Evolutionary conservation across 1,140 invertebrate genomes (phyloP), one percentile per base, ranked within the genome.

Genomic region (Aphelenchoides avenae): DNA sequence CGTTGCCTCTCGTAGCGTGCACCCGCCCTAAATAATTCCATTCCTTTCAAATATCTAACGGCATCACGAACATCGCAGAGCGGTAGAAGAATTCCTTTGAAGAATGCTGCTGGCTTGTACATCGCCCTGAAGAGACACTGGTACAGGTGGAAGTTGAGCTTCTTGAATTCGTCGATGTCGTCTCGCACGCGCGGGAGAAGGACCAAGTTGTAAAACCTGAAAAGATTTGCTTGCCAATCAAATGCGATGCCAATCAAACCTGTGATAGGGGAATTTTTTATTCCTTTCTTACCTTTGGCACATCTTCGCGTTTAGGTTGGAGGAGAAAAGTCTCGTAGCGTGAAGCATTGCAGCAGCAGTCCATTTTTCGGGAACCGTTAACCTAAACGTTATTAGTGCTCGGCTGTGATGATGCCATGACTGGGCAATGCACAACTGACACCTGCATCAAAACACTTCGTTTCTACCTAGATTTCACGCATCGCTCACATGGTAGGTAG

Each of bases 51-150:
- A 26, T 4, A 44, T 20, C 20, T 30, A 46, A n/a, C n/a, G n/a
- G n/a, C 18, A 24, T 48, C 50, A 52, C 34, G 69, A 78, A 85
- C 86, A 79, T 91, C 87, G 70, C 91, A 86, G 13, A 96, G 79
- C 2, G 92, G 91, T 33, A 96, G 70, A 27, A 96, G 79, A 66
- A 96, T 86, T 66, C 93, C 94, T 81, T 98, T 98, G 87, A 96
- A 96, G 71, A 99, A 99, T n/a, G 88, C 93, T 43, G 87, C 90
- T 39, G 94, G 92, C 77, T 98, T 98, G 77, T 89, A 98, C 0
- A 98, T 79, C 7, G 93, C 84, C 80, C 96, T 96, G 54, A 86
- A 84, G 13, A 98, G 70, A 5, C 93, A 91, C 82, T 90, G 87
- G 78, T 94, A 97, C 6, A 98, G 80, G 80, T 98, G 93, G 79